Percentiles rank a stretch among this genome's conserved stretches.
phyloP scores from a whole-genome alignment of 2,797 vertebrate species.

The Microcaecilia unicolor region DNA sequence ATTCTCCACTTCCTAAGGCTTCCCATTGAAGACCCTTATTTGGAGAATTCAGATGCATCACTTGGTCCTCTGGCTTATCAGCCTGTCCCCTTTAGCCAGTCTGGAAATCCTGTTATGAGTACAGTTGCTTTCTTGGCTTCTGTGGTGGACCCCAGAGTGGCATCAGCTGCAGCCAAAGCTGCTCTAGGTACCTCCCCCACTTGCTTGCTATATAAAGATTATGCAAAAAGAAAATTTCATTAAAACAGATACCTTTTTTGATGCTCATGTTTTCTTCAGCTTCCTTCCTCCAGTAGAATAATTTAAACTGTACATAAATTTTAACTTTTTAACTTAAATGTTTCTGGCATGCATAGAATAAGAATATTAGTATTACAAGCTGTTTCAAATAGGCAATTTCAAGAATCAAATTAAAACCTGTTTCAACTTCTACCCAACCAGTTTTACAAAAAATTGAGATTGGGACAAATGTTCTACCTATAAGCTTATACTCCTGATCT shows the following conservation, averaged over 20 bases:
- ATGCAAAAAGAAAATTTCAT: background rate
- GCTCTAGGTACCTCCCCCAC: constrained; percentile 68
- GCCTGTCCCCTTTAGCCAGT: constrained; percentile 94
- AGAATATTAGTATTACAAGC: too few relatives aligned
- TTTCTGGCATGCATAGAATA: too few relatives aligned
- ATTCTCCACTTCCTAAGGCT: constrained; percentile 90
- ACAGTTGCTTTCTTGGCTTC: constrained; percentile 93
- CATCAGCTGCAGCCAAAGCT: constrained; percentile 84
- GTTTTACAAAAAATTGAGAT: too few relatives aligned
- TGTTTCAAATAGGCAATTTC: too few relatives aligned
- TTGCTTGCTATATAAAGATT: background rate
- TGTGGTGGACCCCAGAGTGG: constrained; percentile 89
- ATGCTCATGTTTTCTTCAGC: too few relatives aligned
- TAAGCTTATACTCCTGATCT: too few relatives aligned
- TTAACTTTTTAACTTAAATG: too few relatives aligned
- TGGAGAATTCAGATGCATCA: constrained; percentile 79
- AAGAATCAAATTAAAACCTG: too few relatives aligned
- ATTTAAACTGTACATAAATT: too few relatives aligned
- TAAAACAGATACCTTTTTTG: background rate
- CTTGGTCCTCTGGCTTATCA: constrained; percentile 91
- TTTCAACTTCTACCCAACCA: too few relatives aligned
- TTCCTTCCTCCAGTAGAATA: too few relatives aligned
- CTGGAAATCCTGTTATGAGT: constrained; percentile 95
- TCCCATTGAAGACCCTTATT: constrained; percentile 89
- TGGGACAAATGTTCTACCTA: too few relatives aligned